phyloP scores from a whole-genome alignment of 2,113 vertebrate genomes.

The Cephalopholis sonnerati region DNA sequence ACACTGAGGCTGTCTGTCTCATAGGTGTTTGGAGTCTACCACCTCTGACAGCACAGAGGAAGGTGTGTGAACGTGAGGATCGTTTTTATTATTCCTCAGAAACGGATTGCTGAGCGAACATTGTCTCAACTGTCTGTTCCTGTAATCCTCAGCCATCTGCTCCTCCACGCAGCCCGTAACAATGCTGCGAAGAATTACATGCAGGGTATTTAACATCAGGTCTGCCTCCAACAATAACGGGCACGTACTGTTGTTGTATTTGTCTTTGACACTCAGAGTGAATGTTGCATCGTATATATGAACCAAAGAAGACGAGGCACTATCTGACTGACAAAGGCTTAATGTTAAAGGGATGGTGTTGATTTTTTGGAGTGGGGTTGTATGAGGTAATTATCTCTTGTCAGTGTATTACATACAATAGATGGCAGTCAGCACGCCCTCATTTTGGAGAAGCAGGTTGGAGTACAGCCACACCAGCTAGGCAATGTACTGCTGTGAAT shows the following conservation, averaged over 20 bases:
- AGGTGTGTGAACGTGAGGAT: not conserved
- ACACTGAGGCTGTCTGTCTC: not conserved
- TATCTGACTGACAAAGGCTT: not conserved
- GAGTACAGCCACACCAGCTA: too few relatives aligned
- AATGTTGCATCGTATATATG: not conserved
- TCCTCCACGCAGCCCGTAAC: not conserved
- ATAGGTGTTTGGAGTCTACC: not conserved
- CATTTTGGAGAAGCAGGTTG: too few relatives aligned
- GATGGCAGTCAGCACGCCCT: too few relatives aligned
- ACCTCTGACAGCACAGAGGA: not conserved
- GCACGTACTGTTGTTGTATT: not conserved
- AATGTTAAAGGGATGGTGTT: not conserved
- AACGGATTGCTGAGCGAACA: slow-evolving; percentile 1
- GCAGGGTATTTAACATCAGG: slow-evolving; percentile 19
- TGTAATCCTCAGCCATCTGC: slow-evolving; percentile 58
- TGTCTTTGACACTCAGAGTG: not conserved
- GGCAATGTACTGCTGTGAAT: too few relatives aligned
- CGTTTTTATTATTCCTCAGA: not conserved
- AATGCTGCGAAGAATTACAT: slow-evolving; percentile 1
- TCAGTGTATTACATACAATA: too few relatives aligned
- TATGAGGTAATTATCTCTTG: too few relatives aligned
- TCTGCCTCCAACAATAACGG: not conserved
- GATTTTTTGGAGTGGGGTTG: too few relatives aligned
- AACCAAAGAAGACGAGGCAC: not conserved
- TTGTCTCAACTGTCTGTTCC: slow-evolving; percentile 17